Base-by-base conservation (phyloP, 2,113 vertebrate genomes). In the Corythoichthys haematopterus region DNA sequence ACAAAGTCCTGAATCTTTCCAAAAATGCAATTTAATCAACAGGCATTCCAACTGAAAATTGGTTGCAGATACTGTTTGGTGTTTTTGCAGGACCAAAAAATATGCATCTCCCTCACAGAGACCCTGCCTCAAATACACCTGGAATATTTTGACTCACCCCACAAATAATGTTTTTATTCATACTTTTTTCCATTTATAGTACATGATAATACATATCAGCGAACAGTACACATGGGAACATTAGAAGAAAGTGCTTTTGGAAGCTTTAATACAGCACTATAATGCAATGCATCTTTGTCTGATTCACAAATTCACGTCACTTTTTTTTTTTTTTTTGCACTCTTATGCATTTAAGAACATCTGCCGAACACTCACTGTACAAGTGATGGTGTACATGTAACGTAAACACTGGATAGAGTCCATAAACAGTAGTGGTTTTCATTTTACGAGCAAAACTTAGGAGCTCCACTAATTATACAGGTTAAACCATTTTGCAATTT, bases 51-150 rank as follows among this genome's bases (percentile, higher is more conserved):
- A 71, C 37, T 57, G 67, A 71, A 69, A 9, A 65, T 76, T 85
- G 79, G 85, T 89, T 87, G 84, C 87, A 86, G 64, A 89, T 28
- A 89, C 74, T 70, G 56, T 91, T 91, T 91, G 91, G 87, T 91
- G 85, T 85, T 74, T 78, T 82, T 80, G 71, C 83, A 80, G 88
- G 80, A 90, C 80, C 80, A 89, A 90, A 88, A 84, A 69, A 86
- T 90, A 88, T 78, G 68, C 15, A 78, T 66, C 65, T 64, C 77
- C 71, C 67, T 77, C 72, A 66, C 70, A 68, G 77, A 86, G 80
- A 77, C 76, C 75, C 72, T 52, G 67, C 74, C 80, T 82, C 60
- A 65, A 71, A 81, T 38, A 76, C 65, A 59, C 46, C 57, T 63
- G 38, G 62, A 80, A 38, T 68, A 72, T 60, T 78, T 81, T 67